Percentiles rank a stretch among this genome's conserved stretches.
Evolutionary conservation across 1,140 invertebrate genomes (phyloP).

Genomic region (Solen grandis): DNA sequence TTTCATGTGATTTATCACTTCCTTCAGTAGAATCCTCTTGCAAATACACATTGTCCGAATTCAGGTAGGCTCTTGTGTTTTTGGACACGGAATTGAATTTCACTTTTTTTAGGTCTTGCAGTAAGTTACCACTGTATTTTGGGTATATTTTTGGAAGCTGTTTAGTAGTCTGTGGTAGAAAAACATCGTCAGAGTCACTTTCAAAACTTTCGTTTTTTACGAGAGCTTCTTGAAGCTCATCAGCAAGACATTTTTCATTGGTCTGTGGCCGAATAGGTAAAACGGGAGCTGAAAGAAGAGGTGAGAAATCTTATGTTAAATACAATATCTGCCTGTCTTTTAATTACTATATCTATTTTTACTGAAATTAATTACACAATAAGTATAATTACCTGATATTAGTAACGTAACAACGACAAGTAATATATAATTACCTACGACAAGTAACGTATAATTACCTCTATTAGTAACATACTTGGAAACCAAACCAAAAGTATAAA

Average conservation of each 20-base stretch:
- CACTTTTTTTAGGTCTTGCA: slow-evolving; percentile 56
- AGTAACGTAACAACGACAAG: too few relatives aligned
- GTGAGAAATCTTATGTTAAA: too few relatives aligned
- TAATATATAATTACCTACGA: too few relatives aligned
- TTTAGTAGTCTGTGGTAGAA: slow-evolving; percentile 41
- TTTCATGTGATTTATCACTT: slow-evolving; percentile 33
- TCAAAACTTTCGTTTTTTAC: slow-evolving; percentile 38
- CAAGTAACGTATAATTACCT: too few relatives aligned
- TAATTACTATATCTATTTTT: too few relatives aligned
- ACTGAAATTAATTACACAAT: too few relatives aligned
- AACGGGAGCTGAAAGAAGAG: slow-evolving; percentile 32
- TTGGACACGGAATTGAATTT: slow-evolving; percentile 69
- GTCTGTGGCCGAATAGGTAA: slow-evolving; percentile 7
- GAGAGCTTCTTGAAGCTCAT: slow-evolving; percentile 72
- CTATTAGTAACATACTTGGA: too few relatives aligned
- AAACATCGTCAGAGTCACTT: slow-evolving; percentile 57
- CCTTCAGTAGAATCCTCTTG: slow-evolving; percentile 57
- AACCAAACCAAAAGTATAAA: too few relatives aligned
- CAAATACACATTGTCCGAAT: slow-evolving; percentile 63
- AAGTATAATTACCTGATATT: too few relatives aligned
- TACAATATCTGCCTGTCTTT: too few relatives aligned
- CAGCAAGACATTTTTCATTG: slow-evolving; percentile 71
- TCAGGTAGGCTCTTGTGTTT: slow-evolving; percentile 59
- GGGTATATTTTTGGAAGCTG: slow-evolving; percentile 58
- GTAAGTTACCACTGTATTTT: slow-evolving; percentile 61